These are phyloP conservation scores for Silurus lanzhouensis DNA, from an alignment of 2,797 vertebrate genomes.

Conservation along the genomic window DNA sequence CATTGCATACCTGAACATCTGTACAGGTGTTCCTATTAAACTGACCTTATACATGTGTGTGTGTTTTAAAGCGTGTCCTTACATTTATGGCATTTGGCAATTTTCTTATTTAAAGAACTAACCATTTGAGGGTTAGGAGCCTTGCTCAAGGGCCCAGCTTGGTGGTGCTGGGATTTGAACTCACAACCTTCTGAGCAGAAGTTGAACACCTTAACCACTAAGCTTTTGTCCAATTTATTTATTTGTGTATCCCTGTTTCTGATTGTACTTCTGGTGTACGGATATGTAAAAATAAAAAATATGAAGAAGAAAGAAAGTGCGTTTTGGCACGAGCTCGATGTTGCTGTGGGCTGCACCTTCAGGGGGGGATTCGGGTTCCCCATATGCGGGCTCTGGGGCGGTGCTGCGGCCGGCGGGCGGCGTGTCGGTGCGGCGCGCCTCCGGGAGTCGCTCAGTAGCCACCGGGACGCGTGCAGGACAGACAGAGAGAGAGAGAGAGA, in stretches of 20 bases:
- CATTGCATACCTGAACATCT: not conserved
- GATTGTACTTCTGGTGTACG: not conserved
- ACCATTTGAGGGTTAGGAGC: too few species aligned
- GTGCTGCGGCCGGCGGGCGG: not conserved
- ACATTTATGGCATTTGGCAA: too few species aligned
- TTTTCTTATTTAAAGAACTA: too few species aligned
- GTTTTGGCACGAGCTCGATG: not conserved
- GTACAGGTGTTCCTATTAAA: constrained; percentile 3
- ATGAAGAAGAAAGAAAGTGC: not conserved
- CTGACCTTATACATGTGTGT: not conserved
- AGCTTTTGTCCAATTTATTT: not conserved
- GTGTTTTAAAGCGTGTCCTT: too few species aligned
- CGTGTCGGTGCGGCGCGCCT: constrained; percentile 16
- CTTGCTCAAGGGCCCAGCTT: too few species aligned
- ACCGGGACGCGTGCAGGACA: not conserved
- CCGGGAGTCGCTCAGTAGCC: constrained; percentile 17
- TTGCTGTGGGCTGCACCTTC: not conserved
- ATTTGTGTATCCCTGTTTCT: not conserved
- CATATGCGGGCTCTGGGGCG: not conserved
- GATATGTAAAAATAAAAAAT: not conserved
- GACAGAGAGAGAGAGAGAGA: not conserved
- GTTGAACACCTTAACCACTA: too few species aligned
- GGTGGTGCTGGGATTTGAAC: too few species aligned
- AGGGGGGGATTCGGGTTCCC: not conserved
- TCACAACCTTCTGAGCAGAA: too few species aligned